Conservation (phyloP, 2,888 invertebrate genomes). For the Drosophila neotestacea region DNA sequence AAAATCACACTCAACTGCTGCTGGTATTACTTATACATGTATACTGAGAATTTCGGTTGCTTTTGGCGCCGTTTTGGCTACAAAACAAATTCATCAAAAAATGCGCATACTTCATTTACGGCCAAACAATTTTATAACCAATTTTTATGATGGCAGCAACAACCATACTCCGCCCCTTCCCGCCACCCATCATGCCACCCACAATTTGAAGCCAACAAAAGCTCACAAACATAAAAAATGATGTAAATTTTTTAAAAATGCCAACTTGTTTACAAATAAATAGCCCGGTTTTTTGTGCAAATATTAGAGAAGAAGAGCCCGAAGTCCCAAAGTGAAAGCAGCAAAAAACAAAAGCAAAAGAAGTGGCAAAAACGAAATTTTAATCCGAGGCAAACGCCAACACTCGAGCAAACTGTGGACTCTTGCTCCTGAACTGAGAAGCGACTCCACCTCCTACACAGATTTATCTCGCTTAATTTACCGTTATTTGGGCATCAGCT, state of each 20-base stretch:
- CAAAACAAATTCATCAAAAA: constrained; percentile 75
- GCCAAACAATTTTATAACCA: constrained; percentile 77
- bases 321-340: constrained; percentile 23
- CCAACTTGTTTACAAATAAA: constrained; percentile 79
- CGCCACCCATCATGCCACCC: not conserved
- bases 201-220: constrained; percentile 26
- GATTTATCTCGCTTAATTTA: constrained; percentile 80
- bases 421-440: constrained; percentile 5
- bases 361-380: constrained; percentile 63
- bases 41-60: constrained; percentile 17
- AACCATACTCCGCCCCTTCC: not conserved
- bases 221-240: constrained; percentile 67
- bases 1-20: constrained; percentile 59
- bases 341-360: constrained; percentile 17
- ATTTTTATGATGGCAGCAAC: constrained; percentile 60
- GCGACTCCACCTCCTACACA: constrained; percentile 53
- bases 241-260: constrained; percentile 67
- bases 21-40: constrained; percentile 29
- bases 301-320: constrained; percentile 40
- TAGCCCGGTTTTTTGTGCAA: constrained; percentile 58
- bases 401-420: constrained; percentile 50
- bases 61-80: constrained; percentile 48
- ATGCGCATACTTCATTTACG: constrained; percentile 71
- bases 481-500: constrained; percentile 81
- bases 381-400: constrained; percentile 69